Evolutionary conservation across 2,113 vertebrate genomes (phyloP), one percentile per base, ranked within the genome.

Genomic region (Hiodon tergisus): DNA sequence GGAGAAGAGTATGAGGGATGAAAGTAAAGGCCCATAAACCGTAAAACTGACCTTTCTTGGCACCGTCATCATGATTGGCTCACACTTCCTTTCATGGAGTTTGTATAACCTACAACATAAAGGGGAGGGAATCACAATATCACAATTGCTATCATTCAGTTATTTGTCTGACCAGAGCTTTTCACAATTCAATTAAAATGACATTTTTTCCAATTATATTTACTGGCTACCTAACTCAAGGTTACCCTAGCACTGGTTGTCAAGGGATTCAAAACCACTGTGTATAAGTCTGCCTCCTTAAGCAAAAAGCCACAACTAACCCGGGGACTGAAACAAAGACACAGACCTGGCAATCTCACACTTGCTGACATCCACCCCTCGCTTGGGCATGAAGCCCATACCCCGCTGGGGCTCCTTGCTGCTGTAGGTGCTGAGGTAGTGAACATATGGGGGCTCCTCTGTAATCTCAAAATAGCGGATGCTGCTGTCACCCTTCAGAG

Each of bases 401-500:
- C 96, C 97, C 67, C 96, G 88, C 88, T 98, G 96, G 0, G 97
- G 97, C 87, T 98, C 97, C 84, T 98, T 98, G 88, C 94, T 97
- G 90, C 95, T 96, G 87, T 90, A 98, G 69, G 97, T 98, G 89
- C 86, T 98, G 84, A 98, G 91, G 89, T 98, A 98, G 83, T 98
- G 97, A 80, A 98, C 96, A 4, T 92, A 98, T 0, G 97, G 97
- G 0, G 94, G 89, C 79, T 98, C 96, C 0, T 94, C 92, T 0
- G 96, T 98, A 84, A 98, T 96, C 90, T 98, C 97, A 17, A 98
- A 98, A 87, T 98, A 98, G 3, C 96, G 92, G 83, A 98, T 92
- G 84, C 97, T 98, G 89, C 97, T 98, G 92, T 98, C 97, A 1
- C 97, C 97, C 96, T 98, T 84, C 0, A 16, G 63, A n/a, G 54